Base-by-base conservation (phyloP, 2,888 invertebrate species). In the Ypsolopha sequella region DNA sequence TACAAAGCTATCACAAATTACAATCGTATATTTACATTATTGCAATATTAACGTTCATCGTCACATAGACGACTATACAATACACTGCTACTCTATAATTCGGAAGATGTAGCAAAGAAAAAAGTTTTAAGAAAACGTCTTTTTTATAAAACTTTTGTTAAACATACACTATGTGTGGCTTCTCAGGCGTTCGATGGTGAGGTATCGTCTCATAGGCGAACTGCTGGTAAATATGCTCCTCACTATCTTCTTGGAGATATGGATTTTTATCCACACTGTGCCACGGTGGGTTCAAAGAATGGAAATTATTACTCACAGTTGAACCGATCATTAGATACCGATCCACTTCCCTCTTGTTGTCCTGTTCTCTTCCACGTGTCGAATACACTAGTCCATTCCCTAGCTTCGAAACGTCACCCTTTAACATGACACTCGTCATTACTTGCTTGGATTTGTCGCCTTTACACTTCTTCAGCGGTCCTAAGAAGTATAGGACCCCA, bases 161-260 rank as follows among this genome's bases (percentile, higher is more conserved):
- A 65, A 89, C 88, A 63, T 89, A 89, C 75, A 88, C 88, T 80
- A 89, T 88, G 74, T 89, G 88, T 54, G 88, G 88, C 71, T 88
- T 87, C 64, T 88, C 88, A 51, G 87, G 86, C 58, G 87, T 86
- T 65, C 84, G 75, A 63, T 87, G 87, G 54, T 80, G 85, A 55
- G 87, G 87, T 50, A 87, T 87, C 10, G 87, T 87, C 65, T 87
- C 87, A 58, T 87, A 87, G 3, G 85, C 85, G 55, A 87, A 87
- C 60, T 87, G 87, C 58, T 87, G 87, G 61, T 87, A 87, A 63
- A 87, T 87, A 58, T 85, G 87, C 54, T 87, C 87, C 54, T 86
- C 85, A 61, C 78, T 78, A 50, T 87, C 87, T 51, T 86, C 87
- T 54, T 84, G 86, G 52, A 78, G 80, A 55, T 84, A 86, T 35